phyloP scores from a whole-genome alignment of 23 tunicate species.

The Diplosoma virens region DNA sequence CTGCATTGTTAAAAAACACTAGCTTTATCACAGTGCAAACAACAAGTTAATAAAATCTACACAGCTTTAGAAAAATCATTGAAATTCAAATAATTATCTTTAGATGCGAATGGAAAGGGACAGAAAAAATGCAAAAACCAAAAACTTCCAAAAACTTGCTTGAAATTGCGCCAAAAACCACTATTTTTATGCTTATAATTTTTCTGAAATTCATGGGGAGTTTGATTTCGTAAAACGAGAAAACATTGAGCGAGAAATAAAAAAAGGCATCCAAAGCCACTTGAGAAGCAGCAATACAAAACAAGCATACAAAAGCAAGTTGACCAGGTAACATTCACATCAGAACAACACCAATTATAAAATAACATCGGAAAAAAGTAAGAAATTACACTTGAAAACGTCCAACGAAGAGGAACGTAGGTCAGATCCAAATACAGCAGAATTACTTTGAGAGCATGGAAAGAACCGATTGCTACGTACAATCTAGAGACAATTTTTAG shows the following conservation, averaged over 20 bases:
- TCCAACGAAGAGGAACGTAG: constrained; percentile 47
- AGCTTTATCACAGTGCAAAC: too few species aligned
- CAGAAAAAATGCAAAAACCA: constrained; percentile 52
- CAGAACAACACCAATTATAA: constrained; percentile 54
- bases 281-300: constrained; percentile 42
- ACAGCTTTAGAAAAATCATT: too few species aligned
- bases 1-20: too few species aligned
- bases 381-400: constrained; percentile 44
- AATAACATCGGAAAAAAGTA: constrained; percentile 58
- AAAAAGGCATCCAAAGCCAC: constrained; percentile 56
- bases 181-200: neutral
- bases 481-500: constrained; percentile 32
- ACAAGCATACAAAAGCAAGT: constrained; percentile 27
- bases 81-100: too few species aligned
- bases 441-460: constrained; percentile 40
- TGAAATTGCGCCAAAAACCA: constrained; percentile 32
- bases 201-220: constrained; percentile 65
- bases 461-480: constrained; percentile 71
- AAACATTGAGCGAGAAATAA: constrained; percentile 50
- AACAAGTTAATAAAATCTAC: too few species aligned
- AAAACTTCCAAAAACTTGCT: constrained; percentile 43
- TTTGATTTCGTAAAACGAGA: constrained; percentile 59
- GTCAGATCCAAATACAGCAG: constrained; percentile 22
- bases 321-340: constrained; percentile 26
- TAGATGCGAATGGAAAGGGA: constrained; percentile 59